A percentile compares a stretch with the other conserved stretches of the same genome.
Evolutionary conservation across 2,888 invertebrate species (phyloP).

Genomic region (Julus scanicus): DNA sequence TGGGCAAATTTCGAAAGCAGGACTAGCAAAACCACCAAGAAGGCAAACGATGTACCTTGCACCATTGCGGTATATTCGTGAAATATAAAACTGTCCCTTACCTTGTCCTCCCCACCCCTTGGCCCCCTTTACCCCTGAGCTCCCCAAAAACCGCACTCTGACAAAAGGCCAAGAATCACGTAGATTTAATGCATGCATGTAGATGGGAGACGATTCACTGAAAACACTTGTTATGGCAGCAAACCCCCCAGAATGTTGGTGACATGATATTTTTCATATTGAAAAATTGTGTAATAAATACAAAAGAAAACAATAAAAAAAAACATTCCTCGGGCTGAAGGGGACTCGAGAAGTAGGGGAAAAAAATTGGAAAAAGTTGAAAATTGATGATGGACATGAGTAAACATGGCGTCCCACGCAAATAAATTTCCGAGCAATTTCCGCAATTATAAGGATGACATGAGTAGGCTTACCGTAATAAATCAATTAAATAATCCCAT

Average conservation of each 20-base stretch:
- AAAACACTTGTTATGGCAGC: slow-evolving; percentile 28
- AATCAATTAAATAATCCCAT: slow-evolving; percentile 37
- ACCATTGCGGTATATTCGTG: slow-evolving; percentile 8
- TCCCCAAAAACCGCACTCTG: slow-evolving; percentile 14
- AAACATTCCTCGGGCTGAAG: slow-evolving; percentile 24
- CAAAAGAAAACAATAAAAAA: slow-evolving; percentile 7
- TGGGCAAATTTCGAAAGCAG: neutral
- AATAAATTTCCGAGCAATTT: slow-evolving; percentile 40
- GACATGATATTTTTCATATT: slow-evolving; percentile 44
- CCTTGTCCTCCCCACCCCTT: neutral
- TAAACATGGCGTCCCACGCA: slow-evolving; percentile 31
- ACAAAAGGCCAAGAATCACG: neutral
- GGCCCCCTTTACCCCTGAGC: neutral
- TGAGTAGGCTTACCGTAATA: neutral
- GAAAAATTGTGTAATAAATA: slow-evolving; percentile 47
- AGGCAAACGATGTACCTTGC: slow-evolving; percentile 18
- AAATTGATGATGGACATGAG: slow-evolving; percentile 37
- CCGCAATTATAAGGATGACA: slow-evolving; percentile 27
- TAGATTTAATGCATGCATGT: slow-evolving; percentile 10
- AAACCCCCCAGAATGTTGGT: slow-evolving; percentile 43
- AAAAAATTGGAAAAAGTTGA: neutral
- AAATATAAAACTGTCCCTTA: neutral
- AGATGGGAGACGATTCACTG: neutral
- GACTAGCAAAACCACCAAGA: neutral
- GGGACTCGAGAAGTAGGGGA: neutral